Conservation (phyloP, 2,888 invertebrate species). For the Leptinotarsa peninsularis region DNA sequence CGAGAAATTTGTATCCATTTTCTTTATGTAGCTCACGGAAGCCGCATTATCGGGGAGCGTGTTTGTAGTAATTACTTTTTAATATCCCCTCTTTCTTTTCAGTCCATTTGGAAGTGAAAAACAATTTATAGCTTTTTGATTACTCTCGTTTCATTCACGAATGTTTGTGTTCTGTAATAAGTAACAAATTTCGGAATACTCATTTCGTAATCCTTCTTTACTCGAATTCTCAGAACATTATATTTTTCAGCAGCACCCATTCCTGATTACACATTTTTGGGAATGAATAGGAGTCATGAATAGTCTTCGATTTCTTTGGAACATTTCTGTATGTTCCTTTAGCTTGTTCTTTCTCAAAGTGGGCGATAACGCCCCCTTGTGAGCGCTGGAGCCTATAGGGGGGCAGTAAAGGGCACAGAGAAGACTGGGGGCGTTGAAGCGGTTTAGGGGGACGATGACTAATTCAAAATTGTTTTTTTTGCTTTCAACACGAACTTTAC, state of each 20-base stretch:
- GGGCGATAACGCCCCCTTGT: no score
- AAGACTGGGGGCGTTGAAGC: no score
- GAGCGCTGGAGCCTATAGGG: no score
- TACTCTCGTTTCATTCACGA: constrained; percentile 1
- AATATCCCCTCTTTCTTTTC: constrained; percentile 19
- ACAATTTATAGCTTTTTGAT: constrained; percentile 19
- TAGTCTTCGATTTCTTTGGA: no score
- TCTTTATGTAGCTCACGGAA: constrained; percentile 15
- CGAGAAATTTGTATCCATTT: constrained; percentile 16
- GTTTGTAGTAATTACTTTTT: constrained; percentile 18
- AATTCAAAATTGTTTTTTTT: no score
- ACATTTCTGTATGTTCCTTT: no score
- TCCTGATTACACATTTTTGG: background rate
- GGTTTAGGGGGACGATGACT: no score
- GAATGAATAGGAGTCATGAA: no score
- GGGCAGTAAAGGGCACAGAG: no score
- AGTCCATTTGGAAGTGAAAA: constrained; percentile 15
- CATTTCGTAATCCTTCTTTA: background rate
- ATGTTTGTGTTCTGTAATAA: background rate
- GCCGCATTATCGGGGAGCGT: constrained; percentile 11
- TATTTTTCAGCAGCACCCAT: background rate
- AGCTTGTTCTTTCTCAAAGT: no score
- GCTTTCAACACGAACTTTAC: no score
- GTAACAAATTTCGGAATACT: background rate
- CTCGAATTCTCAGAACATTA: background rate